These are phyloP conservation scores for Sus scrofa DNA, from an alignment of 2,113 vertebrate species.

Conservation along the genomic window T2T-Sscrofa CM000817.6:114005001-114005500, in stretches of 20 bases:
- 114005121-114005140: background rate
- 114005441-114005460: background rate
- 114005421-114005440: background rate
- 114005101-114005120: slow-evolving; percentile 65
- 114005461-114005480: background rate
- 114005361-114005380: background rate
- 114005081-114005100: slow-evolving; percentile 33
- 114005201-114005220: background rate
- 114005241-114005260: background rate
- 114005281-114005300: background rate
- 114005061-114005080: slow-evolving; percentile 79
- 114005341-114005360: background rate
- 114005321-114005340: slow-evolving; percentile 9
- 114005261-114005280: background rate
- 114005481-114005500: slow-evolving; percentile 33
- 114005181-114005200: background rate
- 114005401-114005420: background rate
- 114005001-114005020: slow-evolving; percentile 65
- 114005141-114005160: background rate
- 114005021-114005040: slow-evolving; percentile 70
- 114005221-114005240: background rate
- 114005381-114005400: background rate
- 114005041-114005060: background rate
- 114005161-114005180: background rate
- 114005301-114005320: background rate